Base-by-base conservation (phyloP, 2,888 invertebrate genomes). In the Tubulanus polymorphus region DNA sequence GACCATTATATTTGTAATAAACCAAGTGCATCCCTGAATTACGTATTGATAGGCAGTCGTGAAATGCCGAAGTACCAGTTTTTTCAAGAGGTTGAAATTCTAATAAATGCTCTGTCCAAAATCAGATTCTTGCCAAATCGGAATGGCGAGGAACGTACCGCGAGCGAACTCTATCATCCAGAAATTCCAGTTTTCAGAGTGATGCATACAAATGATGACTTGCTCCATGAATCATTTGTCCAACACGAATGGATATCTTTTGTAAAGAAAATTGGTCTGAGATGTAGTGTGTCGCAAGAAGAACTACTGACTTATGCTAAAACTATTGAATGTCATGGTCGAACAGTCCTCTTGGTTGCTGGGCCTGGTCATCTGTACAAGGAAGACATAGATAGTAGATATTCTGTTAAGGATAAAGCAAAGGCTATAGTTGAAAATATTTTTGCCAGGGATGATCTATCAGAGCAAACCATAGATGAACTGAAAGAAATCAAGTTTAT, bases 111-210 rank as follows among this genome's bases (percentile, higher is more conserved):
- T 25, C 51, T 70, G 25, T 51, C 52, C 47, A 23, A 47, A 2
- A 50, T 64, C 5, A 53, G 57, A 3, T 63, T 66, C 41, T 54
- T 63, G n/a, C 56, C 60, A n/a, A 57, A 54, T 29, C 52, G 41
- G 26, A 57, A 62, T 35, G 66, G 64, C 3, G 52, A 30, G 1
- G 55, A 62, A 25, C 48, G 55, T 37, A 50, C 50, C 26, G 69
- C 66, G 2, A 51, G 35, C 30, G 60, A 62, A 15, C 69, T 69
- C 46, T 68, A 63, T 53, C 64, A 68, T 51, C 63, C 62, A 1
- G 53, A 62, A 10, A 58, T 63, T 26, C 30, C 47, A 6, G 56
- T 69, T 0, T 70, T 69, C 51, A 35, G 48, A 10, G 52, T 54
- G 15, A 66, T 71, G 66, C 57, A 64, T 20, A 41, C 62, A 18